Evolutionary conservation across 2,888 invertebrate genomes (phyloP).

Genomic region (Dynastes grantii): DNA sequence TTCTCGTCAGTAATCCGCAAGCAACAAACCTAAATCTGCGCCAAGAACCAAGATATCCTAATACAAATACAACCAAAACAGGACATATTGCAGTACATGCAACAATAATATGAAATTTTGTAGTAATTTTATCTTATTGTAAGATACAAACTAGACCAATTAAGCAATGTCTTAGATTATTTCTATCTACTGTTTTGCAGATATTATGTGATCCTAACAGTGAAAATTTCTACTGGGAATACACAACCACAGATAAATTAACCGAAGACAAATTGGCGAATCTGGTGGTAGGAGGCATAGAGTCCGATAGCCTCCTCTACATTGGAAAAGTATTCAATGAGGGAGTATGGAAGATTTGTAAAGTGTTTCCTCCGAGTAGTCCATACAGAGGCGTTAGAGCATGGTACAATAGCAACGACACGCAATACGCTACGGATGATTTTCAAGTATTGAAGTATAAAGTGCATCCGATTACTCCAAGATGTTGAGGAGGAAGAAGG

Average conservation of each 20-base stretch:
- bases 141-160: no score
- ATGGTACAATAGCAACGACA: background rate
- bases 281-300: background rate
- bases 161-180: no score
- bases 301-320: background rate
- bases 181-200: background rate
- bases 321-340: conserved; percentile 24
- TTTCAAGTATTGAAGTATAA: conserved; percentile 19
- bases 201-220: background rate
- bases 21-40: no score
- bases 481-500: background rate
- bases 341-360: conserved; percentile 23
- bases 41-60: no score
- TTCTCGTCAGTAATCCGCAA: no score
- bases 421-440: background rate
- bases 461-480: background rate
- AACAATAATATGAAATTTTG: background rate
- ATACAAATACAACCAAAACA: no score
- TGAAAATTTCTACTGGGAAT: conserved; percentile 16
- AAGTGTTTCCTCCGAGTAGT: background rate
- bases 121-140: background rate
- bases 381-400: background rate
- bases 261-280: background rate
- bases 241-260: background rate
- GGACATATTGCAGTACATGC: background rate